These are phyloP conservation scores for Equus quagga DNA, from an alignment of 2,113 vertebrate species.

Conservation along the genomic window DNA sequence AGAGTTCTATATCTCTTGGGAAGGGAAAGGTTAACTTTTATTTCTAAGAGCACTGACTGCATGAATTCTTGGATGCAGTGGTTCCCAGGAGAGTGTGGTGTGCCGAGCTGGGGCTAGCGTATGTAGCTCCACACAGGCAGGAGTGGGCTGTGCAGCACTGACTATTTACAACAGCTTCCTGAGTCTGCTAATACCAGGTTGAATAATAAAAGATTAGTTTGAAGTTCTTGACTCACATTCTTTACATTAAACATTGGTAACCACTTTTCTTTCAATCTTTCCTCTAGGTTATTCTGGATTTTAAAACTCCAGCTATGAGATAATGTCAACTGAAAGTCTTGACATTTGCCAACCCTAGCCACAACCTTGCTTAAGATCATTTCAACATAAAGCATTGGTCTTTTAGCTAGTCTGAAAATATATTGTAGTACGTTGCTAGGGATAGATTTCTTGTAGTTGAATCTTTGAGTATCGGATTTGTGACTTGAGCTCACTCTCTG, in stretches of 20 bases:
- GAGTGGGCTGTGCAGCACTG: neutral
- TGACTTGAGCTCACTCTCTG: conserved; percentile 45
- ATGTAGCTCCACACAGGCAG: neutral
- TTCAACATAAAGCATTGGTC: conserved; percentile 40
- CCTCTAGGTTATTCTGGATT: conserved; percentile 34
- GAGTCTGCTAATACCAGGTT: neutral
- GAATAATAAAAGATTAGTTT: neutral
- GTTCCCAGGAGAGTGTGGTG: neutral
- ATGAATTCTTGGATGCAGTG: conserved; percentile 56
- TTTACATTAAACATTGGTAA: neutral
- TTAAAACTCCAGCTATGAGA: conserved; percentile 38
- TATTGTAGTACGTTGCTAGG: neutral
- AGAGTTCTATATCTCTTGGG: conserved; percentile 65
- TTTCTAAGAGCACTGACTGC: conserved; percentile 61
- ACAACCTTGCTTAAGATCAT: conserved; percentile 2
- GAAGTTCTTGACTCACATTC: conserved; percentile 20
- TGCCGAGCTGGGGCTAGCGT: neutral
- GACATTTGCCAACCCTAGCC: conserved; percentile 40
- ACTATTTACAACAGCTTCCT: neutral
- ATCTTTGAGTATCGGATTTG: conserved; percentile 41
- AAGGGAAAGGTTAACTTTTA: conserved; percentile 74
- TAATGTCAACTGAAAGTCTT: conserved; percentile 50
- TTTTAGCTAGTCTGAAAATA: conserved; percentile 60
- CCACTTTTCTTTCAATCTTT: neutral
- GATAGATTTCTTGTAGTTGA: conserved; percentile 48